Percentiles rank a stretch among this genome's conserved stretches.
phyloP scores from a whole-genome alignment of 2,113 vertebrate genomes.

The Chauna torquata region DNA sequence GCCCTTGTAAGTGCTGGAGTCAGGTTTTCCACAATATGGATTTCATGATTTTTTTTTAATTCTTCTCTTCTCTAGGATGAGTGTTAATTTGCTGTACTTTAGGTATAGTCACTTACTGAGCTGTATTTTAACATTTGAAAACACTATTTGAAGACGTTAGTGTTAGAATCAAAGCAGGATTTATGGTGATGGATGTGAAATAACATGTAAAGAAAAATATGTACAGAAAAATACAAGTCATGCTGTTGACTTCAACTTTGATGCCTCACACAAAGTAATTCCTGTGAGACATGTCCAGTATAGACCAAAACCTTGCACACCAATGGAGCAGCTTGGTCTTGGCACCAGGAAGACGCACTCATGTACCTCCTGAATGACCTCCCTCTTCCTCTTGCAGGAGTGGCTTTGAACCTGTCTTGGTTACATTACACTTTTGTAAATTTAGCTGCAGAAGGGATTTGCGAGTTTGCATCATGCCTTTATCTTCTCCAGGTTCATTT shows the following conservation, averaged over 20 bases:
- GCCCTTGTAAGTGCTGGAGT: neutral
- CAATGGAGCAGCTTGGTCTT: neutral
- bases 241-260: neutral
- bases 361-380: neutral
- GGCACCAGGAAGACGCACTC: neutral
- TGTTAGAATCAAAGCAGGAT: neutral
- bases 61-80: too few relatives aligned
- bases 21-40: neutral
- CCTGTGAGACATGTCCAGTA: neutral
- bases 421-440: constrained; percentile 27
- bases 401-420: neutral
- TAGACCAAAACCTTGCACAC: neutral
- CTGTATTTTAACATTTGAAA: neutral
- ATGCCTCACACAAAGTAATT: neutral
- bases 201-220: neutral
- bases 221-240: neutral
- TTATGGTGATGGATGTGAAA: neutral
- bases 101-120: neutral
- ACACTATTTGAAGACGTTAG: neutral
- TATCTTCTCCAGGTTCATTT: constrained; percentile 17
- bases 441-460: constrained; percentile 12
- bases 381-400: neutral
- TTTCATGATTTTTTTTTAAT: neutral
- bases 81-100: neutral
- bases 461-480: neutral